Base-by-base conservation (phyloP, 2,888 invertebrate species). In the Chesias legatella region DNA sequence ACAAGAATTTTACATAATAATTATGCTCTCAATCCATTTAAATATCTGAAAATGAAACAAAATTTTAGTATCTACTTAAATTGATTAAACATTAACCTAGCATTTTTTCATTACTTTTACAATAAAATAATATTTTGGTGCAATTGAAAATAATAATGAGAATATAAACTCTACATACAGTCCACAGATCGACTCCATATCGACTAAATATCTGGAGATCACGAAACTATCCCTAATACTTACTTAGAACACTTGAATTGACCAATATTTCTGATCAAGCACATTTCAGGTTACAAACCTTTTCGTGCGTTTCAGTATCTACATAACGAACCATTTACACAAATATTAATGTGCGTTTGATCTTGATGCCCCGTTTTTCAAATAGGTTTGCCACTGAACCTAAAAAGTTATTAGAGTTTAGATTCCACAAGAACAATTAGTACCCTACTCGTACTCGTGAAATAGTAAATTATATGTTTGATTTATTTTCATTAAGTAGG, bases 121-220 rank as follows among this genome's bases (percentile, higher is more conserved):
- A 30, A 10, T 36, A 36, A 40, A 36, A 49, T 33, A 30, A 33
- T 47, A 53, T 44, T 53, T 53, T 53, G 51, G 53, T 48, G 51
- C 51, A 48, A 38, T 51, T 36, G 41, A 48, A 53, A 41, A 51
- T 36, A 34, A 45, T 46, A 32, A 33, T 59, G 54, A 57, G 48
- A 56, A 36, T 51, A 48, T 58, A 51, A 45, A 46, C 13, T 17
- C 13, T 17, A 17, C 13, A 17, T 64, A 64, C 53, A 62, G 60
- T 69, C 60, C 63, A 68, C 69, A 75, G 75, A 75, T 75, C 74
- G 63, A 70, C 67, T 75, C 72, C 67, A 71, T 62, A 61, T 67
- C 73, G 68, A 75, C 75, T 73, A 73, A 39, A 70, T 63, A 69
- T 68, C 65, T 72, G 80, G 85, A 85, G 85, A 85, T 85, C 85